Base-by-base conservation (phyloP, 2,888 invertebrate species). In the Elysia crispata region DNA sequence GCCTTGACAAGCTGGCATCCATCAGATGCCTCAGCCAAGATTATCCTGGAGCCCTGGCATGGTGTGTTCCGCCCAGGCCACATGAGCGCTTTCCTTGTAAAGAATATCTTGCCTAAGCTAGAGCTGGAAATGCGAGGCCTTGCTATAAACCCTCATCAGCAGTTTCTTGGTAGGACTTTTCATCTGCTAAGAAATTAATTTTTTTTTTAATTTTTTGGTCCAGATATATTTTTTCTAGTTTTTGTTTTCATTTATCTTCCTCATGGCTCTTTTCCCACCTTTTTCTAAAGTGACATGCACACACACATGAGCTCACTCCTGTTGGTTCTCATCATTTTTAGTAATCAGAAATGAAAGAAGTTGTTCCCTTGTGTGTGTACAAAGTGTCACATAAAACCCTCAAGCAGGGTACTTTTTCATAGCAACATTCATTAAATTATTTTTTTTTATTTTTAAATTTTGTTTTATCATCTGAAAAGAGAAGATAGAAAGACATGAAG, bases 1-100 rank as follows among this genome's bases (percentile, higher is more conserved):
- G 98, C 98, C 18, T 93, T 99, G 83, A 94, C 94, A n/a, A 95
- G 95, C 77, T 99, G 99, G 99, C 96, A 97, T 93, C 98, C 98
- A 0, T 96, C 96, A 0, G 99, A 99, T 93, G 94, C 95, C 60
- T 98, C 98, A 0, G 99, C 98, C 0, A 95, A 96, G 85, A 94
- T 96, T 31, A 97, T 99, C 94, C 94, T 99, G 33, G 94, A 95
- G 77, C 98, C 99, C 0, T 99, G 99, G 99, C 93, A 94, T 31
- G 94, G 93, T 76, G 96, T 96, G 0, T 95, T 98, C 91, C 93
- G 95, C 69, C 94, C 94, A 79, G 90, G 89, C 18, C 91, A 92
- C 81, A 95, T 97, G 94, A 95, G 96, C 77, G 95, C 95, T 1
- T 97, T 98, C 90, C 92, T 98, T 23, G 93, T 95, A 11, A 96